Conservation (phyloP, 2,888 invertebrate species). For the Nipponacmea schrenckii region DNA sequence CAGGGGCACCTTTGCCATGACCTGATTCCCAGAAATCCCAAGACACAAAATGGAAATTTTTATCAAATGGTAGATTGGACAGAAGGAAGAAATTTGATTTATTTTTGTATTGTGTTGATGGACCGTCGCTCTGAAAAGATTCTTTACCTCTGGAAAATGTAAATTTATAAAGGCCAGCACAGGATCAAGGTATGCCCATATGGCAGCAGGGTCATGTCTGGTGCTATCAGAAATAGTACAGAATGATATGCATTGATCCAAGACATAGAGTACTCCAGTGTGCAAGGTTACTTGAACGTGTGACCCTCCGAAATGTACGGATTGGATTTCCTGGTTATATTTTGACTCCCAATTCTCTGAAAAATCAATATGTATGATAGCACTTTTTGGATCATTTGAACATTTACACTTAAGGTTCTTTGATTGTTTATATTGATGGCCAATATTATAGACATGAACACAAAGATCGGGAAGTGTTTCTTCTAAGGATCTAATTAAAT, state of each 20-base stretch:
- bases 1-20: slow-evolving; percentile 60
- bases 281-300: slow-evolving; percentile 59
- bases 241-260: slow-evolving; percentile 23
- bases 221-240: slow-evolving; percentile 57
- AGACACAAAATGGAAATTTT: slow-evolving; percentile 42
- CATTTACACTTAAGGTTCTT: slow-evolving; percentile 35
- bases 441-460: slow-evolving; percentile 32
- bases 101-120: slow-evolving; percentile 63
- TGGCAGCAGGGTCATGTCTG: slow-evolving; percentile 58
- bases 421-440: slow-evolving; percentile 28
- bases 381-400: slow-evolving; percentile 26
- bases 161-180: slow-evolving; percentile 27
- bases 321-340: slow-evolving; percentile 62
- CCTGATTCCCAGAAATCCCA: slow-evolving; percentile 63
- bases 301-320: slow-evolving; percentile 55
- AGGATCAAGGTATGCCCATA: slow-evolving; percentile 65
- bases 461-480: slow-evolving; percentile 17
- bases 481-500: slow-evolving; percentile 11
- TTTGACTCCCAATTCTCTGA: slow-evolving; percentile 63
- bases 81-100: slow-evolving; percentile 60
- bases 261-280: slow-evolving; percentile 59
- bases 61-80: slow-evolving; percentile 24
- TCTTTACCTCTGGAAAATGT: slow-evolving; percentile 13
- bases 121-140: slow-evolving; percentile 60
- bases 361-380: slow-evolving; percentile 59